A percentile compares a stretch with the other conserved stretches of the same genome.
Conservation (phyloP, 2,797 vertebrate species). For the Dendrocincla fuliginosa region DNA sequence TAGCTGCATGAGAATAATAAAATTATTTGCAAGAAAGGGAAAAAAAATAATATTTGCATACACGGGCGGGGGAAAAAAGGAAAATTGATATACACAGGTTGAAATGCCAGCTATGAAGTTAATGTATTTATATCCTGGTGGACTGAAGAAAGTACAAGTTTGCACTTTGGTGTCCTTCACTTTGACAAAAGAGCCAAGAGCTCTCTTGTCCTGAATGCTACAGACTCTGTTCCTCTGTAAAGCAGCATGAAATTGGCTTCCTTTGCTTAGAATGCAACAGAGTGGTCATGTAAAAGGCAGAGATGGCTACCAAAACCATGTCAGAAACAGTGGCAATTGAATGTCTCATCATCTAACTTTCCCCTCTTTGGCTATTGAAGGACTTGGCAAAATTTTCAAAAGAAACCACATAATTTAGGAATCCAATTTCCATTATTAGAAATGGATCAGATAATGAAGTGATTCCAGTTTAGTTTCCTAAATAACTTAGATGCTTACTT, state of each 20-base stretch:
- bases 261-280: not conserved
- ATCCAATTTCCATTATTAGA: not conserved
- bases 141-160: not conserved
- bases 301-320: not conserved
- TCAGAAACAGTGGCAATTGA: not conserved
- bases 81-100: not conserved
- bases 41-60: not conserved
- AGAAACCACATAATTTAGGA: not conserved
- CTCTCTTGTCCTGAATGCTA: not conserved
- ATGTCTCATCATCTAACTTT: not conserved
- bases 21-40: not conserved
- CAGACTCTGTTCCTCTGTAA: not conserved
- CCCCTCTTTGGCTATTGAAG: not conserved
- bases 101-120: not conserved
- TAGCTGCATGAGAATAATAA: not conserved
- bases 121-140: not conserved
- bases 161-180: not conserved
- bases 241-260: not conserved
- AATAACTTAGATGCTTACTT: not conserved
- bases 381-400: not conserved
- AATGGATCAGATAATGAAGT: not conserved
- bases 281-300: not conserved
- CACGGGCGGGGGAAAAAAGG: fast-evolving
- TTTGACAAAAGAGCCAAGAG: not conserved
- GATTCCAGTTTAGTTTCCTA: not conserved